A percentile compares a stretch with the other conserved stretches of the same genome.
These are phyloP conservation scores for Strix aluco DNA, from an alignment of 2,113 vertebrate genomes.

Conservation along the genomic window DNA sequence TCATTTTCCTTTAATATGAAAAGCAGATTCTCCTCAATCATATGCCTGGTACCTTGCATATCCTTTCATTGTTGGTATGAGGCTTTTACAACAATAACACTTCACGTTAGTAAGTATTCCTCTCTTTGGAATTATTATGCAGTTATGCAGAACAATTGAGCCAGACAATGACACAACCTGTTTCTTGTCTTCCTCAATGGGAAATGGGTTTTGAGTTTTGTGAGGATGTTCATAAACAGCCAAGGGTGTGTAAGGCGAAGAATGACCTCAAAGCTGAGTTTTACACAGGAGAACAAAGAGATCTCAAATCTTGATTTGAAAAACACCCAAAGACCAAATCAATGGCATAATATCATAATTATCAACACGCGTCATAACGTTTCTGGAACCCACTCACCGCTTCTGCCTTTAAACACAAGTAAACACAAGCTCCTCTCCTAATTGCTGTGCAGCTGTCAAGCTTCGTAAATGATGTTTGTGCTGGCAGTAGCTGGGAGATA, in stretches of 20 bases:
- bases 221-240: slow-evolving; percentile 44
- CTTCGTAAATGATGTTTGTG: neutral
- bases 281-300: slow-evolving; percentile 46
- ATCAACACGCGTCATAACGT: neutral
- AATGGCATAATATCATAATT: neutral
- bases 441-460: neutral
- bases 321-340: slow-evolving; percentile 25
- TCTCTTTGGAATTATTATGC: neutral
- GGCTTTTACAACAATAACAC: neutral
- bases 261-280: slow-evolving; percentile 20
- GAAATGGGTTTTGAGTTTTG: slow-evolving; percentile 23
- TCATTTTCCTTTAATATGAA: neutral
- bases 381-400: neutral
- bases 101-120: neutral
- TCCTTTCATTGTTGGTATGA: neutral
- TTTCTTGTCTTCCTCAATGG: slow-evolving; percentile 21
- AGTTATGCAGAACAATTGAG: neutral
- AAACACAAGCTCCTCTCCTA: neutral
- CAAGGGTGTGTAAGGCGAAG: neutral
- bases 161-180: slow-evolving; percentile 20
- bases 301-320: slow-evolving; percentile 13
- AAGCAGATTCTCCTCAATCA: neutral
- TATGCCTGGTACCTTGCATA: neutral
- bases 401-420: neutral
- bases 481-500: neutral